Conservation (phyloP, 2,888 invertebrate genomes). For the Leptopilina syphax region DNA sequence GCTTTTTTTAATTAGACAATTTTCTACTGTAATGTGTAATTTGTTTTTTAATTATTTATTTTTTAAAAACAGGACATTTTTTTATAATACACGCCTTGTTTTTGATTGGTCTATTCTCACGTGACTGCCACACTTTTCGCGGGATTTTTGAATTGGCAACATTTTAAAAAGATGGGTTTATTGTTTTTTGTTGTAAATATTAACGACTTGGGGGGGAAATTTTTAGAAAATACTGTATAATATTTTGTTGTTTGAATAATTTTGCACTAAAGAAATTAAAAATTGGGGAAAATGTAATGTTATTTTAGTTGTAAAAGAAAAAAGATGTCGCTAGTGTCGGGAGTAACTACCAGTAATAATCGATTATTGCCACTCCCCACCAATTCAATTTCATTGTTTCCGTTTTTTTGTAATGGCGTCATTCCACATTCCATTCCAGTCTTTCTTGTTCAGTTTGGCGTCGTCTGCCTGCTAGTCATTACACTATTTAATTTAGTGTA, state of each 20-base stretch:
- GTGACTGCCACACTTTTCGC: background rate
- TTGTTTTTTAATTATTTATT: background rate
- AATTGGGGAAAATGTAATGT: too few relatives aligned
- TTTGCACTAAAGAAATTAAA: too few relatives aligned
- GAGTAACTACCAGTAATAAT: background rate
- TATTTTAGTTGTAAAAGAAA: background rate
- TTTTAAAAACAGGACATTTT: background rate
- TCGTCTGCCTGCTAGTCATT: background rate
- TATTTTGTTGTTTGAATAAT: background rate
- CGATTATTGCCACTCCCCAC: constrained; percentile 12
- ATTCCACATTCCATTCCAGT: background rate
- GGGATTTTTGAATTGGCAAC: background rate
- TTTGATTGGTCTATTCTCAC: constrained; percentile 7
- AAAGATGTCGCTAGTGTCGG: background rate
- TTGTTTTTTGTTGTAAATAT: too few relatives aligned
- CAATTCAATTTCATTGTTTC: background rate
- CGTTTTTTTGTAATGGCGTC: background rate
- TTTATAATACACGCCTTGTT: background rate
- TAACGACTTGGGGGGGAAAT: too few relatives aligned
- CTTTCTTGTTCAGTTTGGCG: constrained; percentile 1
- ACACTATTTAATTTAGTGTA: background rate
- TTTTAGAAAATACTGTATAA: background rate
- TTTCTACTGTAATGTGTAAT: too few relatives aligned
- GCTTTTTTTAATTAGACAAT: too few relatives aligned
- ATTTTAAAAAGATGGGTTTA: too few relatives aligned